A percentile compares a stretch with the other conserved stretches of the same genome.
Evolutionary conservation across 35 echinoderm and acorn worm genomes (phyloP).

Genomic region (Diadema setosum): DNA sequence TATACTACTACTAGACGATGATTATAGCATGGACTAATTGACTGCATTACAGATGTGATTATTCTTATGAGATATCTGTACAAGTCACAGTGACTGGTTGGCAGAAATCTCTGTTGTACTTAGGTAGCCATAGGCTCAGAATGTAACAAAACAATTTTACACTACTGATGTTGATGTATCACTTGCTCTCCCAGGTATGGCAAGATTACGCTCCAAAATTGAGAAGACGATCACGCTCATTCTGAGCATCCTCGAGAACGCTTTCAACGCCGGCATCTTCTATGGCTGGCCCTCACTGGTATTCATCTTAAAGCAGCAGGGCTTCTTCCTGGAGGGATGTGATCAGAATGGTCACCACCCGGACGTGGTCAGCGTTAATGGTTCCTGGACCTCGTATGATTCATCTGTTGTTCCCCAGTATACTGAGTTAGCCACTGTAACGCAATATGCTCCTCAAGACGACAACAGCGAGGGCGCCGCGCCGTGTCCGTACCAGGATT

Average conservation of each 20-base stretch:
- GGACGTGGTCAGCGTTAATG: not conserved
- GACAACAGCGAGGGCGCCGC: not conserved
- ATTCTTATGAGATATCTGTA: too few species aligned
- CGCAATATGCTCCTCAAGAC: not conserved
- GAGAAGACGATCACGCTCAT: constrained; percentile 9
- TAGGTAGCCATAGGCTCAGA: too few species aligned
- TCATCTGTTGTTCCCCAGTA: not conserved
- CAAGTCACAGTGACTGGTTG: too few species aligned
- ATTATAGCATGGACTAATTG: too few species aligned
- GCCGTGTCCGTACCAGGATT: constrained; percentile 21
- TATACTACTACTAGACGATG: too few species aligned
- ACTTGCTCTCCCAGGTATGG: too few species aligned
- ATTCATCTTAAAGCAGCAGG: constrained; percentile 32
- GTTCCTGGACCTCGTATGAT: not conserved
- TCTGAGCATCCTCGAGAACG: not conserved
- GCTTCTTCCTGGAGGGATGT: constrained; percentile 47
- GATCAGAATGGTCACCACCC: not conserved
- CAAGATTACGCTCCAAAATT: not conserved
- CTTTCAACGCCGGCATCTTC: constrained; percentile 41
- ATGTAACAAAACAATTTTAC: too few species aligned
- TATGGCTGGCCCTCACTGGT: constrained; percentile 67
- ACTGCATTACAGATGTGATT: too few species aligned
- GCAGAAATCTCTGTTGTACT: too few species aligned
- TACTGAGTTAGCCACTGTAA: not conserved
- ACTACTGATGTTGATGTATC: too few species aligned